Evolutionary conservation across 2,113 vertebrate species (phyloP).

Genomic region (Saimiri boliviensis): DNA sequence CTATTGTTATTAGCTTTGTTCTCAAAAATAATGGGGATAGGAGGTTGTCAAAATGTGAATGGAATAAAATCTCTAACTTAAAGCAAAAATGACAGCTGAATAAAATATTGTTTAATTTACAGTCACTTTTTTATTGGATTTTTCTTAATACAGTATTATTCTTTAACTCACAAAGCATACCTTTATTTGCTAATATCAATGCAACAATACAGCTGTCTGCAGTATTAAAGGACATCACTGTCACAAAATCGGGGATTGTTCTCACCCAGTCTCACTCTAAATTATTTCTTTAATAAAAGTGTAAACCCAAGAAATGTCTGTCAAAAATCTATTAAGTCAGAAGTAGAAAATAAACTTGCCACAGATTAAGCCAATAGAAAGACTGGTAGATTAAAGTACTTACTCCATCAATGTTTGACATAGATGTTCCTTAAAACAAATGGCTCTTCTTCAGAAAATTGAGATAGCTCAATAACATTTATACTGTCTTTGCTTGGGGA

Average conservation of each 20-base stretch:
- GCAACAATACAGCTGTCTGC: neutral
- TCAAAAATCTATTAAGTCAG: slow-evolving; percentile 15
- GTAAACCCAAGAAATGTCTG: neutral
- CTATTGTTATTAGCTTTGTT: neutral
- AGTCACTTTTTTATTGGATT: neutral
- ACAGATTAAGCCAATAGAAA: slow-evolving; percentile 14
- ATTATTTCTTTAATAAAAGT: slow-evolving; percentile 38
- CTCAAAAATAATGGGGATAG: neutral
- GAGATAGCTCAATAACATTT: neutral
- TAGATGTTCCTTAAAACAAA: slow-evolving; percentile 1
- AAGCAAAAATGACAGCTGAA: slow-evolving; percentile 13
- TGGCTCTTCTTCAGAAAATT: neutral
- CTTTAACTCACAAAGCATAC: slow-evolving; percentile 19
- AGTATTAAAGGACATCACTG: neutral
- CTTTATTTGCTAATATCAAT: neutral
- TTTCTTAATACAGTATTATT: slow-evolving; percentile 32
- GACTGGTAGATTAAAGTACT: neutral
- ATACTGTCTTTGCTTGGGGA: neutral
- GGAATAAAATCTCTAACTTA: neutral
- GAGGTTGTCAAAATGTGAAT: neutral
- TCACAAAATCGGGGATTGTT: neutral
- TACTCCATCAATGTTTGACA: slow-evolving; percentile 14
- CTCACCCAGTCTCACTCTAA: neutral
- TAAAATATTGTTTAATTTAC: slow-evolving; percentile 2
- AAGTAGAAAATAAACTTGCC: slow-evolving; percentile 21